Base-by-base conservation (phyloP, 2,888 invertebrate genomes). In the Amaurobius ferox region DNA sequence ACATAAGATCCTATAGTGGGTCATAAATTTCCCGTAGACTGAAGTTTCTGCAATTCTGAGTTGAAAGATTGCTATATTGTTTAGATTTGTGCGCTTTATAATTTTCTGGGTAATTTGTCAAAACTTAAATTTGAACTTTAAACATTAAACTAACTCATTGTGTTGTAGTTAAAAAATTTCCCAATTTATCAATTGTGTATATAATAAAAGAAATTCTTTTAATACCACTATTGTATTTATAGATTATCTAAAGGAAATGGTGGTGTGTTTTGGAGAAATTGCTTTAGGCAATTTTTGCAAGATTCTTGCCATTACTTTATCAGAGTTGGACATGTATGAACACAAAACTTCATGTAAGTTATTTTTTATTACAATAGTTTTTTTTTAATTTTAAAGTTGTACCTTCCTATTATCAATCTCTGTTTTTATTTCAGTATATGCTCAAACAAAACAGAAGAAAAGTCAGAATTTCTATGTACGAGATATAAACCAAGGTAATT, bases 311-410 rank as follows among this genome's bases (percentile, higher is more conserved):
- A 90, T 92, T 48, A 91, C 91, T 55, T 91, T 92, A 28, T 92
- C 92, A 32, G 92, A 92, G 89, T 89, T 92, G 11, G 92, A 92
- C 88, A 91, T 91, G 26, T 91, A 91, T 89, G 91, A 91, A 89
- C 91, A 91, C 89, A 91, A 91, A 89, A 91, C 91, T 6, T 91
- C 91, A 78, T 71, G 86, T 86, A 77, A 86, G 86, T 76, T 39
- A 30, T n/a, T n/a, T 29, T n/a, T n/a, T n/a, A n/a, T n/a, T 48
- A 32, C 16, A 19, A 26, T 19, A 23, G 55, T 35, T 39, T 13
- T 23, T 68, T 29, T 26, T 16, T 77, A n/a, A 39, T 23, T 61
- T 13, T 30, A 35, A 0, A 11, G 19, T 5, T 62, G 13, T 62
- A 28, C 23, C 13, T 67, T 0, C 11, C 26, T 32, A 3, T 61